Evolutionary conservation across 2,797 vertebrate species (phyloP).

Genomic region (Nasua narica): DNA sequence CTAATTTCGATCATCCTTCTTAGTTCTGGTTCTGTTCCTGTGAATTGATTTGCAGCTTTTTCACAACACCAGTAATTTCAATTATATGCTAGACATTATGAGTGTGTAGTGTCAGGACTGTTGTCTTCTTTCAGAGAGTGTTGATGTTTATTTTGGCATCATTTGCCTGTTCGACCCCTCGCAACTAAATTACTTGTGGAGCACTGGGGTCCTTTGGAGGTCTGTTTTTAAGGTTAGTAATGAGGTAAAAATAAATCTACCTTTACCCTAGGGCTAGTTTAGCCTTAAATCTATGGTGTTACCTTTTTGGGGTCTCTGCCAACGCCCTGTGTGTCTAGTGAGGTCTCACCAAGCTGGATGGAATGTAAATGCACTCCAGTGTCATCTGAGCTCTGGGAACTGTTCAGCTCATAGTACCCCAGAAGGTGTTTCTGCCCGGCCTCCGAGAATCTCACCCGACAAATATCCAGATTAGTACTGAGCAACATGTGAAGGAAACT

Average conservation of each 20-base stretch:
- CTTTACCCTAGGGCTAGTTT: not conserved
- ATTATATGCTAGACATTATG: not conserved
- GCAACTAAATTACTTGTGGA: not conserved
- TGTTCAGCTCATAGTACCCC: not conserved
- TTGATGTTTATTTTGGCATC: not conserved
- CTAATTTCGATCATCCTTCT: not conserved
- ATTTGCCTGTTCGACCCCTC: not conserved
- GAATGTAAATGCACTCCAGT: not conserved
- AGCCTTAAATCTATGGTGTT: not conserved
- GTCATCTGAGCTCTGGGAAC: not conserved
- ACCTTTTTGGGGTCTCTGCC: not conserved
- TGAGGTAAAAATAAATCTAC: not conserved
- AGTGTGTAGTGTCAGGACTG: not conserved
- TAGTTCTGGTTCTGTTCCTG: not conserved
- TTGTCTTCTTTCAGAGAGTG: not conserved
- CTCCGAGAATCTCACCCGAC: not conserved
- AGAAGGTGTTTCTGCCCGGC: not conserved
- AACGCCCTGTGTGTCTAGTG: not conserved
- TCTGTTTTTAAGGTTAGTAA: not conserved
- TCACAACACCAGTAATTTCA: not conserved
- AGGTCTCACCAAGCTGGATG: not conserved
- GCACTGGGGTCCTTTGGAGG: not conserved
- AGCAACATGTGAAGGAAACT: not conserved
- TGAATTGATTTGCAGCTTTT: not conserved
- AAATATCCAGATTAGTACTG: not conserved